Evolutionary conservation across 2,113 vertebrate genomes (phyloP).

Genomic region (Phaethon lepturus): DNA sequence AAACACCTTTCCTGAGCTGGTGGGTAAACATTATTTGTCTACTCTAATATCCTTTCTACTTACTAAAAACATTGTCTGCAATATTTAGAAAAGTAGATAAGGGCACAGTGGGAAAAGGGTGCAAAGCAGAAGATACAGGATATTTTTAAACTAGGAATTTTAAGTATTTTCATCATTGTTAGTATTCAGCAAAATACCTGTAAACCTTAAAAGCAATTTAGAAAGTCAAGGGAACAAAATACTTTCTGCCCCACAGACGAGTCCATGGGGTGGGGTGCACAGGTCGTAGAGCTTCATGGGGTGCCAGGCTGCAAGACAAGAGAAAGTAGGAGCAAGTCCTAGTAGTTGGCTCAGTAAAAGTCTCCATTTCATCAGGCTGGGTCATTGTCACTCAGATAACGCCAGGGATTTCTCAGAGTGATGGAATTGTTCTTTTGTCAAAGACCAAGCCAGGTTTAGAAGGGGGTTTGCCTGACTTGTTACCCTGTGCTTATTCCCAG

Average conservation of each 20-base stretch:
- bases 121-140: not conserved
- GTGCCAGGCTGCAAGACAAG: not conserved
- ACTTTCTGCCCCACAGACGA: not conserved
- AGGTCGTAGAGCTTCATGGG: not conserved
- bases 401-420: not conserved
- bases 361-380: not conserved
- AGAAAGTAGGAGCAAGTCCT: not conserved
- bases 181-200: not conserved
- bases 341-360: accelerated
- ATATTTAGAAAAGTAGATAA: conserved; percentile 26
- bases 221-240: not conserved
- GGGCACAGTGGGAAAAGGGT: not conserved
- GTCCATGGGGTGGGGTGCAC: not conserved
- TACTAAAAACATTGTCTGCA: conserved; percentile 23
- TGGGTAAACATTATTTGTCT: conserved; percentile 54
- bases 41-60: conserved; percentile 18
- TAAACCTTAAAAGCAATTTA: not conserved
- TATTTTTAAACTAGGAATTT: conserved; percentile 11
- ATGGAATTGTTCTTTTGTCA: not conserved
- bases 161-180: not conserved
- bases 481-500: not conserved
- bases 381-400: not conserved
- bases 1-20: conserved; percentile 58
- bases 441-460: not conserved
- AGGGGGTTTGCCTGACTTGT: not conserved